Percentiles rank a stretch among this genome's conserved stretches.
Evolutionary conservation across 2,888 invertebrate species (phyloP).

Genomic region (Caenorhabditis sp.): DNA sequence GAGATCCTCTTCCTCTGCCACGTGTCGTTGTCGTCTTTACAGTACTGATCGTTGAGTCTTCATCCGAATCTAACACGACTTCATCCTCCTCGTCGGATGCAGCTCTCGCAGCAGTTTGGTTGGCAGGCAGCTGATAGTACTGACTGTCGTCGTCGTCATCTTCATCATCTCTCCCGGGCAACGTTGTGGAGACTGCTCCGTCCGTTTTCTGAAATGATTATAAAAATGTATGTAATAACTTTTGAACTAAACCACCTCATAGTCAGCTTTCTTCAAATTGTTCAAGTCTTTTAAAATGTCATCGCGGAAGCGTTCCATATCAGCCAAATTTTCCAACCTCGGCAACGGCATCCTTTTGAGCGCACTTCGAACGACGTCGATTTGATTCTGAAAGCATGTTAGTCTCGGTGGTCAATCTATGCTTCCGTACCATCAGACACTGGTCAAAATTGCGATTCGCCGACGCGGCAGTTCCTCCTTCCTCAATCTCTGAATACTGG

Average conservation of each 20-base stretch:
- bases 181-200: not conserved
- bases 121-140: constrained; percentile 8
- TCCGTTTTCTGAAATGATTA: constrained; percentile 7
- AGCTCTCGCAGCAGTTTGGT: not conserved
- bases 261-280: constrained; percentile 34
- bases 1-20: constrained; percentile 31
- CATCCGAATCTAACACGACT: constrained; percentile 15
- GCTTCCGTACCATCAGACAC: constrained; percentile 4
- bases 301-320: constrained; percentile 31
- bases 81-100: constrained; percentile 19
- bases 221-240: not conserved
- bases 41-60: not conserved
- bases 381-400: constrained; percentile 37
- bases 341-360: constrained; percentile 46
- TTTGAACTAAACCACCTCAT: constrained; percentile 13
- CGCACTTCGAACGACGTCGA: constrained; percentile 23
- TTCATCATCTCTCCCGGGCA: not conserved
- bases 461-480: constrained; percentile 25
- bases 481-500: constrained; percentile 59
- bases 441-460: constrained; percentile 33
- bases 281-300: constrained; percentile 32
- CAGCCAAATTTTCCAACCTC: not conserved
- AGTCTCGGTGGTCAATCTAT: no score
- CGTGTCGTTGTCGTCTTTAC: not conserved
- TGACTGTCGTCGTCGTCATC: constrained; percentile 26